Base-by-base conservation (phyloP, 2,797 vertebrate species). In the Etheostoma perlongum region DNA sequence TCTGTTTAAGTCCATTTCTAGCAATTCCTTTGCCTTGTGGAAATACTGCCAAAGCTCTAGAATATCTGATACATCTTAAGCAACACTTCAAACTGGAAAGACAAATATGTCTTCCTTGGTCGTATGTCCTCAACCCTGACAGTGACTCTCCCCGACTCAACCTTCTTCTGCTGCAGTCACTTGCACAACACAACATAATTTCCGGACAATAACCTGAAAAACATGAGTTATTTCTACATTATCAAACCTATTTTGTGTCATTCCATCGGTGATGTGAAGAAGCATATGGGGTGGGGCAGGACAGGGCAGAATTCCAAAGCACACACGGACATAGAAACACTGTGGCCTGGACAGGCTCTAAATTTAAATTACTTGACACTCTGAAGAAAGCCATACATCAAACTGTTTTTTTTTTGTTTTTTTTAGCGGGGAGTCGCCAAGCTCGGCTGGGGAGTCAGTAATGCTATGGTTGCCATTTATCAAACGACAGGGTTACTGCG, bases 341-440 rank as follows among this genome's bases (percentile, higher is more conserved):
- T 8, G 44, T 16, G 19, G 70, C 52, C 70, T 52, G 75, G 81
- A 76, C 55, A n/a, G 69, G 54, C 79, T 83, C 57, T 49, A 81
- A 79, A n/a, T n/a, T 89, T 86, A 89, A 91, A 88, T 71, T 79
- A 85, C 90, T 88, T 90, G 89, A 93, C 88, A 89, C 73, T 79
- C 59, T 88, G 85, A 89, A 90, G 85, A 82, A 92, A 90, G 86
- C 83, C 85, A 94, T 94, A 90, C 83, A 94, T 95, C 92, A 95
- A 85, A 75, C 82, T 91, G 86, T 89, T 92, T 40, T 40, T 40
- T 40, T 40, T 40, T 66, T 76, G 85, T 78, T 72, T n/a, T 88
- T 87, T 72, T 76, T 88, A 87, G 89, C 83, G 36, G 75, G 88
- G 88, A 79, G 70, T 89, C 84, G 72, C 73, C 67, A 36, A 73